A percentile compares a stretch with the other conserved stretches of the same genome.
phyloP scores from a whole-genome alignment of 1,140 invertebrate genomes.

The Drosophila navojoa region DNA sequence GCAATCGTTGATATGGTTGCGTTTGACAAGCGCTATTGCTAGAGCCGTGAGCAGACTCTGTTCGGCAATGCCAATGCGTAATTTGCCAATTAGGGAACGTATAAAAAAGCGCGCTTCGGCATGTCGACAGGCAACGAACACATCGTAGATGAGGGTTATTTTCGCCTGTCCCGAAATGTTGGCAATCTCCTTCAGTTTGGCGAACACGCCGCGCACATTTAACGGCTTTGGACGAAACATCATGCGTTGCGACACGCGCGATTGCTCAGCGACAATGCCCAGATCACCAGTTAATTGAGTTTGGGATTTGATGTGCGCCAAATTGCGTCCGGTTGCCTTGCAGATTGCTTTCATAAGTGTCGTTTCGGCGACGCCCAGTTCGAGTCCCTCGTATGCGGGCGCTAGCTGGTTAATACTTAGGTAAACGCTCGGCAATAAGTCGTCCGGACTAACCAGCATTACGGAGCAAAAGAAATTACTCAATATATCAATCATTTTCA shows the following conservation, averaged over 20 bases:
- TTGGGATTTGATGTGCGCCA: conserved; percentile 94
- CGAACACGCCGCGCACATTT: conserved; percentile 90
- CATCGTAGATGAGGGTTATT: conserved; percentile 94
- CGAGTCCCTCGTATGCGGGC: conserved; percentile 96
- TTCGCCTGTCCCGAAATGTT: conserved; percentile 90
- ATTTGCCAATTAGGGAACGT: conserved; percentile 94
- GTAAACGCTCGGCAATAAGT: conserved; percentile 95
- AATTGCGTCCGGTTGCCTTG: conserved; percentile 93
- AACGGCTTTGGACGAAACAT: conserved; percentile 92
- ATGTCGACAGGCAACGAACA: conserved; percentile 96
- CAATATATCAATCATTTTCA: conserved; percentile 97
- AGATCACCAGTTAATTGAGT: conserved; percentile 93
- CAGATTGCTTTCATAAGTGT: conserved; percentile 97
- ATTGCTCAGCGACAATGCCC: conserved; percentile 96
- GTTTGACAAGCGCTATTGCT: conserved; percentile 90
- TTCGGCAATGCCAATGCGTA: conserved; percentile 98
- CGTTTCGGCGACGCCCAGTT: conserved; percentile 96
- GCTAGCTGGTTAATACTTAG: conserved; percentile 97
- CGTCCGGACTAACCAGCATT: conserved; percentile 93
- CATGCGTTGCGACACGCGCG: conserved; percentile 94
- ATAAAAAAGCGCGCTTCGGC: conserved; percentile 97
- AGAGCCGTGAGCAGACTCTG: conserved; percentile 97
- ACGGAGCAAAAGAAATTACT: conserved; percentile 98
- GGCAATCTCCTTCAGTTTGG: conserved; percentile 95
- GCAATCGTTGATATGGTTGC: conserved; percentile 87